Evolutionary conservation across 2,113 vertebrate genomes (phyloP).

Genomic region (Rhinichthys klamathensis): DNA sequence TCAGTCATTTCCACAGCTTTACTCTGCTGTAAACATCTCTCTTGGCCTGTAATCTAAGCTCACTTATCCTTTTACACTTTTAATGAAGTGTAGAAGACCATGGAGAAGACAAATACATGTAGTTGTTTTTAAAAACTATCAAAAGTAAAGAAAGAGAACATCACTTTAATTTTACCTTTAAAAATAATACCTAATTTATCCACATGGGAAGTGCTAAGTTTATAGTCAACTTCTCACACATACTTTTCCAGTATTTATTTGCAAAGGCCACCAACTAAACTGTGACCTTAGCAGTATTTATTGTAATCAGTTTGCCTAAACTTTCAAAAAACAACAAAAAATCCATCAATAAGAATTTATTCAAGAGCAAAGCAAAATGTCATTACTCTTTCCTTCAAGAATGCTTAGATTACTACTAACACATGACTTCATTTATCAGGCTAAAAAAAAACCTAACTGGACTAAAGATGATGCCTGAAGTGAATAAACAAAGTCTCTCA

Average conservation of each 20-base stretch:
- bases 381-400: conserved; percentile 8
- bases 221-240: conserved; percentile 18
- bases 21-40: not conserved
- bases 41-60: conserved; percentile 28
- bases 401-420: not conserved
- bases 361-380: not conserved
- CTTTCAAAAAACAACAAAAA: not conserved
- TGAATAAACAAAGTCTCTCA: not conserved
- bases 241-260: not conserved
- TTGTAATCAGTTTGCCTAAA: not conserved
- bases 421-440: not conserved
- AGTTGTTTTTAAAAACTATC: not conserved
- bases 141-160: not conserved
- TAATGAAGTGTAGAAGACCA: not conserved
- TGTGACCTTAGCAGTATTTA: not conserved
- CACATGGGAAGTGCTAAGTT: not conserved
- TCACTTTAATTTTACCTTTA: not conserved
- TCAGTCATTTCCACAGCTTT: conserved; percentile 25
- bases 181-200: conserved; percentile 14
- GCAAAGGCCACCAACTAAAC: not conserved
- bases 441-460: not conserved
- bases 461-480: not conserved
- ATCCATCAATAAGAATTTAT: not conserved
- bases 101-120: not conserved
- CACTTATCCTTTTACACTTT: not conserved